Evolutionary conservation across 1,140 invertebrate species (phyloP).

Genomic region (Arctopsyche grandis): DNA sequence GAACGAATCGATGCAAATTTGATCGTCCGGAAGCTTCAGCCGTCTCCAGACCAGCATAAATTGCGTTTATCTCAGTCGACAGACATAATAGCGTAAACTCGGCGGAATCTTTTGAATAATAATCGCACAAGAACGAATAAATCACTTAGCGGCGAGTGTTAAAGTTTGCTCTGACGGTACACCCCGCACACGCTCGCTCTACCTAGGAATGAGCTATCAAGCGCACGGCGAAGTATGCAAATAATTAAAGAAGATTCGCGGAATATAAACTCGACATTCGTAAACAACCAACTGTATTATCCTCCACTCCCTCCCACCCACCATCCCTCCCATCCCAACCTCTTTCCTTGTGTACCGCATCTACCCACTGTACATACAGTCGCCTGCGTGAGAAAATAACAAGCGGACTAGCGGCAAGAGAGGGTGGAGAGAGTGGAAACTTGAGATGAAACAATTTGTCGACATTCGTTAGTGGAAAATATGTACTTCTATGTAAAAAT

Average conservation of each 20-base stretch:
- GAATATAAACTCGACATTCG: slow-evolving; percentile 29
- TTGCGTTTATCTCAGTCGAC: too few species aligned
- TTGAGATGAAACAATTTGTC: neutral
- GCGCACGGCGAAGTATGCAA: slow-evolving; percentile 25
- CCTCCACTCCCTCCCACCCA: neutral
- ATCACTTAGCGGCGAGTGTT: neutral
- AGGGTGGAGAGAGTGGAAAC: neutral
- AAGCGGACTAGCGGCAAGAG: neutral
- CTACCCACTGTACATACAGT: too few species aligned
- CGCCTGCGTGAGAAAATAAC: neutral
- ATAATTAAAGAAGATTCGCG: slow-evolving; percentile 39
- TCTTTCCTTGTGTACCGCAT: too few species aligned
- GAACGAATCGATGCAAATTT: too few species aligned
- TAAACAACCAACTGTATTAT: slow-evolving; percentile 25
- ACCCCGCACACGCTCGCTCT: neutral
- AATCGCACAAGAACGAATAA: neutral
- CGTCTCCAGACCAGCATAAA: too few species aligned
- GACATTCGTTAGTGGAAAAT: too few species aligned
- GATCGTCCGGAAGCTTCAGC: too few species aligned
- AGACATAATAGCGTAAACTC: too few species aligned
- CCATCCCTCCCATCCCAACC: too few species aligned
- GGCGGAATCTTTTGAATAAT: neutral
- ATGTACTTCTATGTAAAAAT: too few species aligned
- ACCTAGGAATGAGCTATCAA: slow-evolving; percentile 21
- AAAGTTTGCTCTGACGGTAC: neutral